Base-by-base conservation (phyloP, 2,113 vertebrate genomes). In the Colius striatus region DNA sequence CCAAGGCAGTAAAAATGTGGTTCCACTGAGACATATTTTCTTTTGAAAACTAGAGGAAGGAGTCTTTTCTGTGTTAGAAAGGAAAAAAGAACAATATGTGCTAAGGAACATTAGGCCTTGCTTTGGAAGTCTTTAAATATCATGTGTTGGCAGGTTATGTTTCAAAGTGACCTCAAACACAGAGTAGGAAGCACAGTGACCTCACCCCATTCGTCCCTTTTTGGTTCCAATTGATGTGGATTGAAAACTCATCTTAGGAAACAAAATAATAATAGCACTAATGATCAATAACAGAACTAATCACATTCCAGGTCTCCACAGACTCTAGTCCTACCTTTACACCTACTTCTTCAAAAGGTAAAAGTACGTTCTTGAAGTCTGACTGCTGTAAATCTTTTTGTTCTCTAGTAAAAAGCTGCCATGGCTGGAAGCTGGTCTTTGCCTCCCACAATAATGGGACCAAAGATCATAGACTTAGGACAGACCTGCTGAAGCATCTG, bases 1-100 rank as follows among this genome's bases (percentile, higher is more conserved):
- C 47, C 55, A 48, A 92, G 47, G 66, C 71, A 71, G 63, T 53
- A 66, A 83, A 87, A 89, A 60, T 18, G 20, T 32, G 36, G 6
- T 23, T 94, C 91, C 78, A 73, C 7, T 57, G 95, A 94, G 91
- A 94, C 43, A 20, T 61, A 26, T 65, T 83, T 84, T 76, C 67
- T 85, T 90, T 86, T 66, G 29, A 90, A 86, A 95, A 95, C 62
- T 13, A 87, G 66, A n/a, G 61, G 57, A 32, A 84, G 57, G 45
- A 54, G n/a, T 5, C 23, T 57, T 58, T 70, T 13, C 25, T n/a
- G 38, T 41, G 38, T 41, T 41, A 41, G 38, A 41, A 53, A 61
- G 36, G 2, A 54, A 68, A 65, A 32, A 60, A 67, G 55, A 84
- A 87, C 23, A 91, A 53, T 79, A 79, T 71, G 66, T 77, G 19